phyloP scores from a whole-genome alignment of 2,113 vertebrate species.

The Spea bombifrons region DNA sequence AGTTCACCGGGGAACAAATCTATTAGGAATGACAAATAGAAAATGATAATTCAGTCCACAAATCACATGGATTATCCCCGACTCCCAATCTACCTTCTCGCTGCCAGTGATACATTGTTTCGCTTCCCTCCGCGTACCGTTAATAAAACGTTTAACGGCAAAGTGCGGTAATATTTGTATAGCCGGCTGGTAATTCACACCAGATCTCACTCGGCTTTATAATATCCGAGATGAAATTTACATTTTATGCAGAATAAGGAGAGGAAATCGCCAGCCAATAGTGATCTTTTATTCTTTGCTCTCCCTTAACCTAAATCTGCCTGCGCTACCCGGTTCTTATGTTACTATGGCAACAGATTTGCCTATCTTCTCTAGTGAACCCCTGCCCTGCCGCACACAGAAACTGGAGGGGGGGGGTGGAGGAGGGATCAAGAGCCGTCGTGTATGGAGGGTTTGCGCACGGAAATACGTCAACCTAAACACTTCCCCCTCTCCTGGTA shows the following conservation, averaged over 20 bases:
- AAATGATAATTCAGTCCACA: too few species aligned
- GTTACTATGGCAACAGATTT: slow-evolving; percentile 40
- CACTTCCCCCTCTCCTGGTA: neutral
- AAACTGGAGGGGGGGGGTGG: neutral
- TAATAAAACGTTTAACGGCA: neutral
- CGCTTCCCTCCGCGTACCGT: too few species aligned
- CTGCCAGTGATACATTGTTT: too few species aligned
- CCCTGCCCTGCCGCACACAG: neutral
- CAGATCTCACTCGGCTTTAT: neutral
- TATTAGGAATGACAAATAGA: too few species aligned
- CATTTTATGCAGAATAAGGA: neutral
- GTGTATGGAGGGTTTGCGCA: neutral
- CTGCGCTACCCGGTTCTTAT: slow-evolving; percentile 4
- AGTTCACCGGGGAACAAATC: too few species aligned
- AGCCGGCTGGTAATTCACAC: neutral
- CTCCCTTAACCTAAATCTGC: slow-evolving; percentile 6
- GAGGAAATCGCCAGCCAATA: neutral
- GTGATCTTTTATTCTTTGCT: neutral
- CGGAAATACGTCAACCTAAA: neutral
- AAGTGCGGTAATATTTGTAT: neutral
- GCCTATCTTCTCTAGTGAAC: slow-evolving; percentile 14
- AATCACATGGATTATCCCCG: too few species aligned
- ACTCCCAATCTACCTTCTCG: too few species aligned
- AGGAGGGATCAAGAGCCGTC: neutral
- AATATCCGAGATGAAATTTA: neutral